Base-by-base conservation (phyloP, 2,888 invertebrate species). In the Stramonita haemastoma region DNA sequence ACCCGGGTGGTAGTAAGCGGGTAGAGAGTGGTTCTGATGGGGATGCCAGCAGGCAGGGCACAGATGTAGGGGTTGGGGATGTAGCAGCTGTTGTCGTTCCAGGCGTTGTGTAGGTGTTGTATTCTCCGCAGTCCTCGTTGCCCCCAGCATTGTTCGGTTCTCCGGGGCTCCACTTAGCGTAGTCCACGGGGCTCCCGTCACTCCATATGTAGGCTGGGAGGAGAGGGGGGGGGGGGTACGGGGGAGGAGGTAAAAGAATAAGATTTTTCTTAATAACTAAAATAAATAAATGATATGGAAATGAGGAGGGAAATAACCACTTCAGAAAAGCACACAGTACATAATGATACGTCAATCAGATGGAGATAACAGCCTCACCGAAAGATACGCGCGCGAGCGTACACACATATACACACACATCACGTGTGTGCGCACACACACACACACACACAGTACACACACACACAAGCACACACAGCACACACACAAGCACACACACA, bases 41-140 rank as follows among this genome's bases (percentile, higher is more conserved):
- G 90, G 26, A 57, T 73, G 90, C 94, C 94, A 89, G 91, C 91
- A 46, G 87, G 91, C 17, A 93, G 90, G 90, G 93, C 93, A 90
- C 95, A 95, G n/a, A 93, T 91, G 89, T 92, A 94, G 13, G 90
- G 73, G 77, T 92, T 91, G 29, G 90, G 87, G 17, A 92, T 29
- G 86, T 92, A 93, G 87, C 95, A 95, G 89, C 92, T 92, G 87
- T 93, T 91, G 89, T 94, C 94, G 90, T 94, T 93, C 94, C 94
- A 94, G 0, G 87, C 87, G 19, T 86, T 60, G 60, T 34, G 29
- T 89, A 66, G 19, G 57, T 89, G 88, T 91, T 91, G 79, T 91
- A 91, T 89, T 93, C 93, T 13, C 92, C 93, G 91, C 95, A 95
- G 91, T 94, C 93, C 87, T 94, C 94, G 13, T 91, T 89, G 0